Percentiles rank a stretch among this genome's conserved stretches.
Conservation (phyloP, 2,797 vertebrate genomes). For the Sebastes paucispinis region DNA sequence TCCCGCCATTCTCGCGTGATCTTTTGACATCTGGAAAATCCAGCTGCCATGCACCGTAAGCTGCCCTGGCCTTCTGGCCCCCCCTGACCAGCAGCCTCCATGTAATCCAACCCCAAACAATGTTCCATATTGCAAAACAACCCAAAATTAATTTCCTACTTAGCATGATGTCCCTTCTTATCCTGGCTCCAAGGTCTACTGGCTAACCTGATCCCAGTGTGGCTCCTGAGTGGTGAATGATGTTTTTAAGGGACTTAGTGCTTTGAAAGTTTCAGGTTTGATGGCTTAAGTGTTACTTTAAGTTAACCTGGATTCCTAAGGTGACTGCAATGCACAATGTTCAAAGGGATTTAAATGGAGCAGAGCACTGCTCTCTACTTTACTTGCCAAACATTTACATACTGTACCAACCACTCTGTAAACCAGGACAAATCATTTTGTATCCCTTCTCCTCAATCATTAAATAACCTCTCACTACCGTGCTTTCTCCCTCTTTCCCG, state of each 20-base stretch:
- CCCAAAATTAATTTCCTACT: slow-evolving; percentile 47
- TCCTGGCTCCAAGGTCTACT: slow-evolving; percentile 2
- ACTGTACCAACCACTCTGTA: slow-evolving; percentile 1
- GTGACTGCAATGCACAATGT: slow-evolving; percentile 12
- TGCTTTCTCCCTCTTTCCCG: not conserved
- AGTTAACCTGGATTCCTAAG: slow-evolving; percentile 11
- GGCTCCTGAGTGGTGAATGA: not conserved
- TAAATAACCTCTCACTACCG: slow-evolving; percentile 13
- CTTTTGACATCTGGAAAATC: not conserved
- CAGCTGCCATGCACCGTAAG: not conserved
- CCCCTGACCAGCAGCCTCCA: not conserved
- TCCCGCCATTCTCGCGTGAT: not conserved
- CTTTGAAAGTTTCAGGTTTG: slow-evolving; percentile 32
- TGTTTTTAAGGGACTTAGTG: not conserved
- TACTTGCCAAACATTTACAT: slow-evolving; percentile 59
- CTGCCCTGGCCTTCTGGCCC: not conserved
- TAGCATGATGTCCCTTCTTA: slow-evolving; percentile 51
- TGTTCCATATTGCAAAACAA: slow-evolving; percentile 8
- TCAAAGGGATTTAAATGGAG: slow-evolving; percentile 30
- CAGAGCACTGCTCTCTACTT: slow-evolving; percentile 6
- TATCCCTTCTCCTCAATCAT: slow-evolving; percentile 32
- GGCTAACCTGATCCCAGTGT: slow-evolving; percentile 1
- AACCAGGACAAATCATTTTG: slow-evolving; percentile 19
- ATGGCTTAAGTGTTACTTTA: slow-evolving; percentile 24
- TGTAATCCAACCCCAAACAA: not conserved